Evolutionary conservation across 2,113 vertebrate genomes (phyloP).

Genomic region (Phaethornis superciliosus): DNA sequence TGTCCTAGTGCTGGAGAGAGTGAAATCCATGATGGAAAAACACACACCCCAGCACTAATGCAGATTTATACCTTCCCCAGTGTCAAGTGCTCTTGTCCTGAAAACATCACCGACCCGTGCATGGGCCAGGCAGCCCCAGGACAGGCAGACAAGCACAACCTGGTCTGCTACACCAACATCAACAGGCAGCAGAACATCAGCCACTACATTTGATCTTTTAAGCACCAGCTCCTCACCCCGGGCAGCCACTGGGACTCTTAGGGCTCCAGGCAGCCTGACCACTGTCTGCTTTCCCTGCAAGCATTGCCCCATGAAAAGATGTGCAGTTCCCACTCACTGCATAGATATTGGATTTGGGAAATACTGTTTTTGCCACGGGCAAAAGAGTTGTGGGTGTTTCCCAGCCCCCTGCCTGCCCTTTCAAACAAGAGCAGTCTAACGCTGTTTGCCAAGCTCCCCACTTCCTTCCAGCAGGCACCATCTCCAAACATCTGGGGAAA

Average conservation of each 20-base stretch:
- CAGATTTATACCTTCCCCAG: neutral
- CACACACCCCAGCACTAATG: neutral
- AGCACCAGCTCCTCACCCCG: neutral
- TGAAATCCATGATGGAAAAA: neutral
- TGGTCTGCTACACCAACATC: neutral
- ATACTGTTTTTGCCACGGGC: neutral
- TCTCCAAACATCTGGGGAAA: neutral
- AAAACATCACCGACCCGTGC: fast-evolving
- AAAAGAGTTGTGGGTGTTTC: neutral
- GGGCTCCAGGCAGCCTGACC: neutral
- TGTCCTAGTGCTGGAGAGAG: neutral
- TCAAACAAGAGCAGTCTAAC: neutral
- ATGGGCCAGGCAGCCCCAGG: neutral
- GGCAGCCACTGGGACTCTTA: no score
- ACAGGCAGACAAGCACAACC: fast-evolving
- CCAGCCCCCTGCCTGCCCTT: neutral
- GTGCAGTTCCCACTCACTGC: conserved; percentile 31
- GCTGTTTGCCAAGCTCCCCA: neutral
- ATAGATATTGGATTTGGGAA: conserved; percentile 55
- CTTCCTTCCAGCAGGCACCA: neutral
- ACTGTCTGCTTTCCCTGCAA: neutral
- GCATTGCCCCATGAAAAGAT: neutral
- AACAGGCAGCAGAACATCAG: neutral
- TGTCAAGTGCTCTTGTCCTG: neutral
- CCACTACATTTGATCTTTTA: neutral